phyloP scores from a whole-genome alignment of 1,140 invertebrate genomes.

The Paralvinella palmiformis region DNA sequence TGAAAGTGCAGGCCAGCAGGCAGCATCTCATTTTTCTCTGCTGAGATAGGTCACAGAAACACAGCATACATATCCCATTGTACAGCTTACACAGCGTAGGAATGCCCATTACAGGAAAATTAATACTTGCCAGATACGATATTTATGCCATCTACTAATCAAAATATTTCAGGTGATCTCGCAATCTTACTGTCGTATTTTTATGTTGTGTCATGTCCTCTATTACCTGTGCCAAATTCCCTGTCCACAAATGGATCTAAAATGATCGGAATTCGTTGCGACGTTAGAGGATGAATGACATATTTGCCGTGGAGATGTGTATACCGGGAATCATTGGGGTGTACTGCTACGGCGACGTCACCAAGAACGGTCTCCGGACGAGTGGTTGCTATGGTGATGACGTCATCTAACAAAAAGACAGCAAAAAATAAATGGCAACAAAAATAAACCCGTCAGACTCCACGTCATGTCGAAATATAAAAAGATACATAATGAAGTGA shows the following conservation, averaged over 20 bases:
- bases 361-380: constrained; percentile 97
- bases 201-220: not conserved
- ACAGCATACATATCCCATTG: no score
- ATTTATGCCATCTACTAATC: not conserved
- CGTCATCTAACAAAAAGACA: constrained; percentile 63
- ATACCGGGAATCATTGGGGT: constrained; percentile 75
- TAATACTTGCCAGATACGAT: no score
- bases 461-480: not conserved
- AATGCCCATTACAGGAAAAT: no score
- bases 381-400: constrained; percentile 91
- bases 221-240: constrained; percentile 81
- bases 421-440: not conserved
- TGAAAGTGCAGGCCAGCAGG: no score
- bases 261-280: constrained; percentile 77
- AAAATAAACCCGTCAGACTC: not conserved
- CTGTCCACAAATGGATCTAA: constrained; percentile 87
- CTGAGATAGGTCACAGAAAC: no score
- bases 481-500: not conserved
- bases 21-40: no score
- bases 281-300: constrained; percentile 54
- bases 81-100: no score
- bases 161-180: not conserved
- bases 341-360: constrained; percentile 94
- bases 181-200: not conserved
- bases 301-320: constrained; percentile 71